A percentile compares a stretch with the other conserved stretches of the same genome.
Evolutionary conservation across 1,140 invertebrate genomes (phyloP).

Genomic region (Probaryconus sp.): DNA sequence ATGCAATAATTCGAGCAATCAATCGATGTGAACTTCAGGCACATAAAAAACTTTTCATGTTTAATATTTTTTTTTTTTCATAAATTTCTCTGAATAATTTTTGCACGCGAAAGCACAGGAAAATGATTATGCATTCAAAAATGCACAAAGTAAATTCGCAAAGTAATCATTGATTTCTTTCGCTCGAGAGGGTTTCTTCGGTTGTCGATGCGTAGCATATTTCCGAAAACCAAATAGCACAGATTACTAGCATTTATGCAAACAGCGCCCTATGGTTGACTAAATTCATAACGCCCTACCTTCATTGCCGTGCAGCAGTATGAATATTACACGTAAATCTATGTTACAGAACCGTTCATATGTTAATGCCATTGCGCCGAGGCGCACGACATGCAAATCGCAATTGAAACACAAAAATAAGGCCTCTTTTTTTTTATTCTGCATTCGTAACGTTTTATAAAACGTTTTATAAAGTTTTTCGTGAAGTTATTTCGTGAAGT

Average conservation of each 20-base stretch:
- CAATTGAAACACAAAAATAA: slow-evolving; percentile 57
- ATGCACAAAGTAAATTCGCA: no score
- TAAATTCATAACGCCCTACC: slow-evolving; percentile 47
- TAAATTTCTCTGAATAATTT: no score
- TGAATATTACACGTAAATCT: slow-evolving; percentile 57
- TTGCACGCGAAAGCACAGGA: no score
- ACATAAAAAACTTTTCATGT: no score
- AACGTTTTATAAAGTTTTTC: no score
- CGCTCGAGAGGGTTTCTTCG: slow-evolving; percentile 7
- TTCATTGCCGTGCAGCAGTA: slow-evolving; percentile 35
- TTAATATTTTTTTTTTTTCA: no score
- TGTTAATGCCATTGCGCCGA: slow-evolving; percentile 56
- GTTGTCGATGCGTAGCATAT: slow-evolving; percentile 20
- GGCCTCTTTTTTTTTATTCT: not conserved
- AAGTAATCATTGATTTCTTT: no score
- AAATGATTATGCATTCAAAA: no score
- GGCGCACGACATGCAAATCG: slow-evolving; percentile 47
- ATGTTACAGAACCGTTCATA: slow-evolving; percentile 58
- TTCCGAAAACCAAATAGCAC: slow-evolving; percentile 42
- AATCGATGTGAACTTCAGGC: no score
- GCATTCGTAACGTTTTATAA: not conserved
- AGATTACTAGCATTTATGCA: slow-evolving; percentile 56
- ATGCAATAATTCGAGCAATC: no score
- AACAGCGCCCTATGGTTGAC: slow-evolving; percentile 42
- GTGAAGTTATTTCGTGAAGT: no score